These are phyloP conservation scores for Galaxias olidus DNA, from an alignment of 2,797 vertebrate species.

Conservation along the genomic window DNA sequence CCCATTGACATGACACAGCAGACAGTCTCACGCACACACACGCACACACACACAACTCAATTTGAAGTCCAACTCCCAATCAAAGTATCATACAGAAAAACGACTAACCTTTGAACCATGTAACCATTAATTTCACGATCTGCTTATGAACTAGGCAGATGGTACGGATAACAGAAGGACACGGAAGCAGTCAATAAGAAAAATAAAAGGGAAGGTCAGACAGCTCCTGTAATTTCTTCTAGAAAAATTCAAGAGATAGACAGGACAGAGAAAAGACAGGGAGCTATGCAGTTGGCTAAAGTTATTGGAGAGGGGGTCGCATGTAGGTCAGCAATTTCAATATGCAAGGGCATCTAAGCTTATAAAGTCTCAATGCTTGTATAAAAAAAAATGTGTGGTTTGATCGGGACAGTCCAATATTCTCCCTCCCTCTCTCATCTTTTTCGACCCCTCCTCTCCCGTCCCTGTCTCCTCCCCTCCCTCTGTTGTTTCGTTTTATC, in stretches of 20 bases:
- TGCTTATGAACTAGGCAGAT: too few species aligned
- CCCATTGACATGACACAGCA: too few species aligned
- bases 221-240: too few species aligned
- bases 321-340: conserved; percentile 65
- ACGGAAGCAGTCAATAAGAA: too few species aligned
- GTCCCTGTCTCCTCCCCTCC: conserved; percentile 54
- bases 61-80: too few species aligned
- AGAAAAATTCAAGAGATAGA: conserved; percentile 37
- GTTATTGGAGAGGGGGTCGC: conserved; percentile 8
- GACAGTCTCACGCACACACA: too few species aligned
- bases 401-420: conserved; percentile 65
- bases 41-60: too few species aligned
- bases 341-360: conserved; percentile 74
- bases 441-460: not conserved
- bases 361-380: conserved; percentile 69
- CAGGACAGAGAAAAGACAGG: conserved; percentile 20
- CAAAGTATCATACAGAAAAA: too few species aligned
- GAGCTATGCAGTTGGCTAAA: conserved; percentile 21
- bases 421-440: conserved; percentile 27
- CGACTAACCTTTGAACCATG: not conserved
- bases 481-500: conserved; percentile 82
- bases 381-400: conserved; percentile 69
- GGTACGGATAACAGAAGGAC: too few species aligned
- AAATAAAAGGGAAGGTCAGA: too few species aligned
- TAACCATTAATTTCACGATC: not conserved